Percentiles rank a stretch among this genome's conserved stretches.
phyloP scores from a whole-genome alignment of 1,140 invertebrate species.

The Bathynomus jamesi region DNA sequence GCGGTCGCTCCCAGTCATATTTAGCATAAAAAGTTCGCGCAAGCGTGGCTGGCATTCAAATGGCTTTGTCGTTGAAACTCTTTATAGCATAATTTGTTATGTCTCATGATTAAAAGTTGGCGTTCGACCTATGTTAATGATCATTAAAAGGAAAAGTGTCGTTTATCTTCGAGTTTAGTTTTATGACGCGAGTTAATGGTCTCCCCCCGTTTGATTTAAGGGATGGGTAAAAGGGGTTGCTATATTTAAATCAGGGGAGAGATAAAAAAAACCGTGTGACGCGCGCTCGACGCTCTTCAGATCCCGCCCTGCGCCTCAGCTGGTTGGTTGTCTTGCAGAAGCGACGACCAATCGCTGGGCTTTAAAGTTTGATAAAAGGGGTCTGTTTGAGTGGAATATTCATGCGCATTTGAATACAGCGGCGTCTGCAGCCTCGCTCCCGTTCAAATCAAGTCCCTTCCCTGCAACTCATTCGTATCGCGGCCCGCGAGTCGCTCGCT shows the following conservation, averaged over 20 bases:
- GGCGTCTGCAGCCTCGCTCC: not conserved
- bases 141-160: not conserved
- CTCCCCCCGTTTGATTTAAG: not conserved
- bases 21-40: not conserved
- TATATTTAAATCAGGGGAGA: not conserved
- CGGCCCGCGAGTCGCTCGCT: not conserved
- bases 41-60: not conserved
- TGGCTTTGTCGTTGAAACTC: not conserved
- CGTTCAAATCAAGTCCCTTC: not conserved
- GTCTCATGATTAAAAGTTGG: not conserved
- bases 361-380: not conserved
- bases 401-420: not conserved
- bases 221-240: not conserved
- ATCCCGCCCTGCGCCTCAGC: not conserved
- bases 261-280: not conserved
- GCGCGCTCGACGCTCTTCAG: not conserved
- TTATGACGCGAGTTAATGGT: not conserved
- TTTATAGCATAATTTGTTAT: conserved; percentile 1
- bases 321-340: not conserved
- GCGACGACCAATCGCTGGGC: not conserved
- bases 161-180: not conserved
- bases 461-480: not conserved
- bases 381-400: conserved; percentile 1
- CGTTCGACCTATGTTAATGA: not conserved
- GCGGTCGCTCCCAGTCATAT: not conserved